Percentiles rank a stretch among this genome's conserved stretches.
Evolutionary conservation across 2,888 invertebrate genomes (phyloP).

Genomic region (Mimachlamys varia): DNA sequence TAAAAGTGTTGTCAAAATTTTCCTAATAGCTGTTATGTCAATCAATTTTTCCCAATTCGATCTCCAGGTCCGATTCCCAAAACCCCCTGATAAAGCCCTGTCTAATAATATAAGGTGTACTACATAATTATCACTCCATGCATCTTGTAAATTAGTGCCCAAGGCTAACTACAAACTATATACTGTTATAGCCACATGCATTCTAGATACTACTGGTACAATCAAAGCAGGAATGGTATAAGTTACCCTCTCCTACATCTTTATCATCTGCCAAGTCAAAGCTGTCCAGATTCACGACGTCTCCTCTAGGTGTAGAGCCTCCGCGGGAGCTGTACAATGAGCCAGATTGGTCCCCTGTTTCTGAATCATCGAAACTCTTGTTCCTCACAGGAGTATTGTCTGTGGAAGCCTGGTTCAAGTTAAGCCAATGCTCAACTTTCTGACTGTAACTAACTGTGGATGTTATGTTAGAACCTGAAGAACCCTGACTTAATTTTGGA

Average conservation of each 20-base stretch:
- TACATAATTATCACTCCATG: neutral
- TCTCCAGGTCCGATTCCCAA: too few relatives aligned
- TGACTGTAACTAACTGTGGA: constrained; percentile 2
- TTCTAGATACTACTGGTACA: neutral
- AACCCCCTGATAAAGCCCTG: too few relatives aligned
- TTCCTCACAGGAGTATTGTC: neutral
- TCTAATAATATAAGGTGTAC: too few relatives aligned
- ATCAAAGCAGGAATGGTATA: neutral
- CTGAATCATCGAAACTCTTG: neutral
- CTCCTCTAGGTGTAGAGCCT: neutral
- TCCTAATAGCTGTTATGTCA: too few relatives aligned
- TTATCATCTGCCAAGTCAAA: neutral
- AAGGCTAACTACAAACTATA: neutral
- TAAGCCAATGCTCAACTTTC: neutral
- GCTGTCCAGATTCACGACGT: neutral
- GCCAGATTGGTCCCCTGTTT: neutral
- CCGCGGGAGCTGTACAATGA: neutral
- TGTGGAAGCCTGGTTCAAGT: neutral
- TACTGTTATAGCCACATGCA: neutral
- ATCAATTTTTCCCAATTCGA: too few relatives aligned
- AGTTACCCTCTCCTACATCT: constrained; percentile 10
- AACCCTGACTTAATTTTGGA: neutral
- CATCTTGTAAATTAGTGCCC: neutral
- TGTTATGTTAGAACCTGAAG: neutral
- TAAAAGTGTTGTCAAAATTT: too few relatives aligned